A percentile compares a stretch with the other conserved stretches of the same genome.
Conservation (phyloP, 1,140 invertebrate species). For the Chrysoperla carnea region DNA sequence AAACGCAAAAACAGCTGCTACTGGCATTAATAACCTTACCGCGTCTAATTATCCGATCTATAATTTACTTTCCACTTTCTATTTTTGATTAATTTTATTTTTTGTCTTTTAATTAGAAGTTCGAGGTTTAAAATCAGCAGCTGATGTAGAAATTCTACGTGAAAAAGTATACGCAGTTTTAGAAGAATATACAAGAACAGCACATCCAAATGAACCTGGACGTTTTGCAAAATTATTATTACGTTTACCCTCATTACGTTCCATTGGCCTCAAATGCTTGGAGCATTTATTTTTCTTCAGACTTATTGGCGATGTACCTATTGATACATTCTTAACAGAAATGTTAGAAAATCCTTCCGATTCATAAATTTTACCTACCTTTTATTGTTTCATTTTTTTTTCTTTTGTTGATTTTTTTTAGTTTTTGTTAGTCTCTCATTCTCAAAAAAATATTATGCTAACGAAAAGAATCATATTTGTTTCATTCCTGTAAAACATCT, state of each 20-base stretch:
- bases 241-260: conserved; percentile 81
- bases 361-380: conserved; percentile 6
- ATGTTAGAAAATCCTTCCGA: conserved; percentile 40
- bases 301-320: conserved; percentile 59
- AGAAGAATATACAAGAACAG: conserved; percentile 81
- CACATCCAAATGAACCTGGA: conserved; percentile 78
- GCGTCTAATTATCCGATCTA: too few relatives aligned
- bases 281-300: conserved; percentile 94
- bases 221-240: conserved; percentile 88
- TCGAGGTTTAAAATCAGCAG: conserved; percentile 62
- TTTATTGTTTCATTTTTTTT: background rate
- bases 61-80: too few relatives aligned
- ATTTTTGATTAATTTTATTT: too few relatives aligned
- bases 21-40: too few relatives aligned
- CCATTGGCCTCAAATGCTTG: conserved; percentile 88
- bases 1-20: too few relatives aligned
- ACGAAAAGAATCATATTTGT: too few relatives aligned
- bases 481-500: too few relatives aligned
- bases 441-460: too few relatives aligned
- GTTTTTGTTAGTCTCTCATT: too few relatives aligned
- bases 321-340: conserved; percentile 52
- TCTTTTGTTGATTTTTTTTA: too few relatives aligned
- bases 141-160: conserved; percentile 70
- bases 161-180: conserved; percentile 88
- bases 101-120: conserved; percentile 44